Conservation (phyloP, 2,888 invertebrate species). For the Leptinotarsa haldemani region DNA sequence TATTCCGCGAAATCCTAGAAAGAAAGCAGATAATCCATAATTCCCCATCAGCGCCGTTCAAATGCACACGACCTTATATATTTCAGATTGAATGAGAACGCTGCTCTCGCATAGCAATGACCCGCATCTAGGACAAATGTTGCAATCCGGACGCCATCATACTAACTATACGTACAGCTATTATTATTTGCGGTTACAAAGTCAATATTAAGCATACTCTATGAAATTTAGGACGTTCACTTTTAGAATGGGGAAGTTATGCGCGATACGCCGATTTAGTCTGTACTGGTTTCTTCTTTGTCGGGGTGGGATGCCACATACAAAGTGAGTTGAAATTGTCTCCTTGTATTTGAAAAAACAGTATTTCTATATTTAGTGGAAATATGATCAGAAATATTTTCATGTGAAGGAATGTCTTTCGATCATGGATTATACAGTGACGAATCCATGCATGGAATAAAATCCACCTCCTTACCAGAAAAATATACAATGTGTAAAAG, state of each 20-base stretch:
- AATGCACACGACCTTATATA: slow-evolving; percentile 60
- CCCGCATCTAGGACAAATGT: slow-evolving; percentile 67
- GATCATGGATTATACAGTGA: too few species aligned
- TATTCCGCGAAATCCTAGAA: background rate
- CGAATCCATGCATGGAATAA: too few species aligned
- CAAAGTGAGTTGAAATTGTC: background rate
- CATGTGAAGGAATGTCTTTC: too few species aligned
- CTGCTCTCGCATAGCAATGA: slow-evolving; percentile 66
- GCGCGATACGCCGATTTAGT: slow-evolving; percentile 6
- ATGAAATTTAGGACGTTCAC: slow-evolving; percentile 46
- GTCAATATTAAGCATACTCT: slow-evolving; percentile 52
- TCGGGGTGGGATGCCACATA: background rate
- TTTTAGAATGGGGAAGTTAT: slow-evolving; percentile 40
- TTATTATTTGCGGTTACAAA: slow-evolving; percentile 54
- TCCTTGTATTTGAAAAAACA: background rate
- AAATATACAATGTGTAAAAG: too few species aligned
- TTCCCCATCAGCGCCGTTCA: background rate
- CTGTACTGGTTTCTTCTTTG: background rate
- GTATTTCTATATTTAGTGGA: background rate
- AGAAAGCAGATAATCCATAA: slow-evolving; percentile 7
- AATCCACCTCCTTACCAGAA: too few species aligned
- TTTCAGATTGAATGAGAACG: slow-evolving; percentile 64
- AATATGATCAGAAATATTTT: background rate
- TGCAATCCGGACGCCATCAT: slow-evolving; percentile 57
- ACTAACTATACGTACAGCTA: slow-evolving; percentile 43